phyloP scores from a whole-genome alignment of 1,140 invertebrate genomes.

The Macrotrachela quadricornifera region DNA sequence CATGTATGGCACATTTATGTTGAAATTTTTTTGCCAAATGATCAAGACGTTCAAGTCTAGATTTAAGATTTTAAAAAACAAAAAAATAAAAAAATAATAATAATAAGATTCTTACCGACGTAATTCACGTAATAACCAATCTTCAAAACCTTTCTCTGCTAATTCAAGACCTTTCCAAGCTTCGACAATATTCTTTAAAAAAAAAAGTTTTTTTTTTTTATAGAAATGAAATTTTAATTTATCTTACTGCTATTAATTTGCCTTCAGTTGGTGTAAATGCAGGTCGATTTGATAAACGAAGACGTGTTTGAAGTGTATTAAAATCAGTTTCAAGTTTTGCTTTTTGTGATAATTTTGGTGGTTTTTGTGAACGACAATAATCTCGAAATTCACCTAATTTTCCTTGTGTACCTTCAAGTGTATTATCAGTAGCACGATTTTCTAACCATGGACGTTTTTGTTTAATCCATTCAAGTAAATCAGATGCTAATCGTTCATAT shows the following conservation, averaged over 20 bases:
- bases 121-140: conserved; percentile 94
- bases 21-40: conserved; percentile 98
- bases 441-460: conserved; percentile 92
- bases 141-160: conserved; percentile 92
- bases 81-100: too few relatives aligned
- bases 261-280: conserved; percentile 97
- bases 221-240: too few relatives aligned
- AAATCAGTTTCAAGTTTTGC: conserved; percentile 94
- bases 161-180: conserved; percentile 93
- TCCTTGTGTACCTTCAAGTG: conserved; percentile 79
- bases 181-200: conserved; percentile 63
- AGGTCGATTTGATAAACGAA: conserved; percentile 82
- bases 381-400: conserved; percentile 94
- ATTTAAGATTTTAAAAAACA: too few relatives aligned
- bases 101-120: conserved; percentile 42
- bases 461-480: conserved; percentile 71
- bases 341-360: conserved; percentile 92
- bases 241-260: conserved; percentile 62
- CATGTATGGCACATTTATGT: conserved; percentile 94
- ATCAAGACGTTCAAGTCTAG: conserved; percentile 70
- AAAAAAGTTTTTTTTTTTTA: too few relatives aligned
- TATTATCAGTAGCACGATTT: conserved; percentile 88
- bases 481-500: conserved; percentile 56
- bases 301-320: conserved; percentile 86
- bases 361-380: conserved; percentile 91